Percentiles rank a stretch among this genome's conserved stretches.
These are phyloP conservation scores for Seira ritae DNA, from an alignment of 2,888 invertebrate species.

Conservation along the genomic window DNA sequence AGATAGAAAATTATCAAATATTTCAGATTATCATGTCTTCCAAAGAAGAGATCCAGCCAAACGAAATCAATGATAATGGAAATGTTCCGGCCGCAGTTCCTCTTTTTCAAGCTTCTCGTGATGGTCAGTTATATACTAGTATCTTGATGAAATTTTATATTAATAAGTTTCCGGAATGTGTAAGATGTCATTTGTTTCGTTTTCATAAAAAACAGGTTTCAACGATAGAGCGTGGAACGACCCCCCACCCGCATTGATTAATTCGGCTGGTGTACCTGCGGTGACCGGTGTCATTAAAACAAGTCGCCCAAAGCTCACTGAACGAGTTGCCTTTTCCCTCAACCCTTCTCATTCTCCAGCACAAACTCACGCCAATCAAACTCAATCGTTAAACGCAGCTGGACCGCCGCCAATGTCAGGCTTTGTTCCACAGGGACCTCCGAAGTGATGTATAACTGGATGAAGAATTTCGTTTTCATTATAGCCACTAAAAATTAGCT, in stretches of 20 bases:
- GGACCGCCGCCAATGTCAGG: conserved; percentile 26
- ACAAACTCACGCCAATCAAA: background rate
- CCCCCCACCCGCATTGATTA: conserved; percentile 30
- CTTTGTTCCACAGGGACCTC: conserved; percentile 10
- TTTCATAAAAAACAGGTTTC: too few species aligned
- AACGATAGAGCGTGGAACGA: conserved; percentile 57
- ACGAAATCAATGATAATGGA: background rate
- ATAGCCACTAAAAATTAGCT: too few species aligned
- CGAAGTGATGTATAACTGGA: background rate
- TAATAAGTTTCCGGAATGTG: background rate
- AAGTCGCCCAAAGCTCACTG: conserved; percentile 16
- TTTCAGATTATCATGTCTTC: too few species aligned
- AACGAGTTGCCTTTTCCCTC: conserved; percentile 37
- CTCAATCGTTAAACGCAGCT: background rate
- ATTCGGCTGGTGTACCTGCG: background rate
- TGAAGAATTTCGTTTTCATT: too few species aligned
- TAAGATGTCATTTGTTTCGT: too few species aligned
- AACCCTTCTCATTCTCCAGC: background rate
- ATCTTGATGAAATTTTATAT: background rate
- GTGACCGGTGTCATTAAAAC: background rate
- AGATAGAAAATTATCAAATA: too few species aligned
- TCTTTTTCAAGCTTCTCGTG: background rate
- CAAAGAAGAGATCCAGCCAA: background rate
- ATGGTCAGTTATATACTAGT: background rate
- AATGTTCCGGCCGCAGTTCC: background rate